Base-by-base conservation (phyloP, 1,140 invertebrate species). In the Drosophila santomea region DNA sequence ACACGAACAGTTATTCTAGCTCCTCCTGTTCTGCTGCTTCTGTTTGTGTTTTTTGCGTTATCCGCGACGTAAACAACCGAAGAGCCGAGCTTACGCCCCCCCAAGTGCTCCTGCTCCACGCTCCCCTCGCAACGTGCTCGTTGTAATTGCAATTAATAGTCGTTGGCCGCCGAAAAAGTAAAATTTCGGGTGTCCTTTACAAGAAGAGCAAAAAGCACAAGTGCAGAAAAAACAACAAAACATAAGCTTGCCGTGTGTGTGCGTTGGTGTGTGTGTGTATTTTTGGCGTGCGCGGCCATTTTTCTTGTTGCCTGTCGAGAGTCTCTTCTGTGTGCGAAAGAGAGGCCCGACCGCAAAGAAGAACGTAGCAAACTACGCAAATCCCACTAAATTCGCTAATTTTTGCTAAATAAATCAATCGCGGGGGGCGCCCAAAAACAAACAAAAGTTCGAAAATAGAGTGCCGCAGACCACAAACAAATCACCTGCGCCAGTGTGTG, bases 211-310 rank as follows among this genome's bases (percentile, higher is more conserved):
- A 74, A 78, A 71, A 63, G 74, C 61, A 81, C 79, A 79, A 86
- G 83, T 86, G 83, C 78, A 82, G 75, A 85, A 80, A 66, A 58
- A 48, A 62, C 55, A 44, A 62, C 20, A 44, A 72, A 73, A 74
- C 32, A 32, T 32, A 32, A 32, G 32, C 80, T 77, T 59, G 74
- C 48, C 41, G 55, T 56, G 68, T 61, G 59, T 23, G 55, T 61
- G 52, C 63, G 52, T 67, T 63, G 74, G 72, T 77, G 80, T 80
- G 60, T 63, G 74, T 88, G 58, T 81, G 63, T 88, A 89, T 89
- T 86, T 86, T 88, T 86, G 84, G 83, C 84, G 83, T 89, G 83
- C 83, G 83, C 83, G 83, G 83, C 83, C 83, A 88, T 86, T 86
- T 88, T 88, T 86, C 73, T 83, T 81, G 61, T 76, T 76, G 69